Evolutionary conservation across 2,888 invertebrate genomes (phyloP).

Genomic region (Plebejus argus): DNA sequence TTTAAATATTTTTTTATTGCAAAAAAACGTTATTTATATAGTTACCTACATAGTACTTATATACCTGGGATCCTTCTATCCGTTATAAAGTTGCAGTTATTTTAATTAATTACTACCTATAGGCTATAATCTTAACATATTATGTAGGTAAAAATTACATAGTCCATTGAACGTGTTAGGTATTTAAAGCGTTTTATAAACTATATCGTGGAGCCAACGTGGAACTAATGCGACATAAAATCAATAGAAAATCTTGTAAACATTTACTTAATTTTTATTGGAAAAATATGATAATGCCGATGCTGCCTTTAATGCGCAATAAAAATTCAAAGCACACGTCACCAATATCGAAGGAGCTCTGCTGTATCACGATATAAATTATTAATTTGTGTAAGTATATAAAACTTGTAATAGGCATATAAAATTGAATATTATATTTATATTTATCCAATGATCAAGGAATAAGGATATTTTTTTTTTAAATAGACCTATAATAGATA

Average conservation of each 20-base stretch:
- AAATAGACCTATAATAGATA: no score
- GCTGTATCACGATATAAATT: neutral
- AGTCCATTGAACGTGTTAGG: no score
- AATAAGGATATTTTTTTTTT: no score
- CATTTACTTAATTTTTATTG: slow-evolving; percentile 17
- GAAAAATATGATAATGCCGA: slow-evolving; percentile 4
- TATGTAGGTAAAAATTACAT: neutral
- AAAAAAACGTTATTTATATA: no score
- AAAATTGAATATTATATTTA: no score
- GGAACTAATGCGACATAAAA: neutral
- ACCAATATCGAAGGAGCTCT: neutral
- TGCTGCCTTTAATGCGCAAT: neutral
- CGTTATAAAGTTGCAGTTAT: no score
- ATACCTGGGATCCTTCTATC: no score
- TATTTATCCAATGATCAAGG: no score
- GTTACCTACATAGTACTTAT: no score
- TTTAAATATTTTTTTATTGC: no score
- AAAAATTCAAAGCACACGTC: slow-evolving; percentile 8
- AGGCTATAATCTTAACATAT: no score
- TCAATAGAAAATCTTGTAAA: neutral
- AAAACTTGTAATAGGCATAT: neutral
- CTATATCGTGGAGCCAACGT: neutral
- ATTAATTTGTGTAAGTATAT: neutral
- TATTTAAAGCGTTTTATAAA: neutral
- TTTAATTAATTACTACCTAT: no score